phyloP scores from a whole-genome alignment of 2,113 vertebrate genomes.

The Saccopteryx leptura region DNA sequence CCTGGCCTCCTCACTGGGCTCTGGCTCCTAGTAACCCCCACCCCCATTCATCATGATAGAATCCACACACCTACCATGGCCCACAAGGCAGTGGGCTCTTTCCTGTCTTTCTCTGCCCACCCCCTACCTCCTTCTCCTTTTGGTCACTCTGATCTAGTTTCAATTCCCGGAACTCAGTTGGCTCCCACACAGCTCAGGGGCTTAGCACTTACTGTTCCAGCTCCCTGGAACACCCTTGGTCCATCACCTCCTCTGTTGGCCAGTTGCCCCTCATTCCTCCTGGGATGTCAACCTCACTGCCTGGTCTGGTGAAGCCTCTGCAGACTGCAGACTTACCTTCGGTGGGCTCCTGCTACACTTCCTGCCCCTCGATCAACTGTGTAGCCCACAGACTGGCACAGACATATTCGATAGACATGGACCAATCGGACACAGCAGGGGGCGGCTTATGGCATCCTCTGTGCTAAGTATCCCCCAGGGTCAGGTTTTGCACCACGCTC shows the following conservation, averaged over 20 bases:
- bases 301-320: not conserved
- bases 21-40: fast-evolving
- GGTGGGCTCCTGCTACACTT: not conserved
- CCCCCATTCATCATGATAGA: not conserved
- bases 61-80: not conserved
- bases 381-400: not conserved
- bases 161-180: constrained; percentile 33
- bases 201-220: not conserved
- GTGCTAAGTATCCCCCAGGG: not conserved
- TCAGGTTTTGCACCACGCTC: not conserved
- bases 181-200: not conserved
- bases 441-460: not conserved
- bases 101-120: not conserved
- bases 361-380: not conserved
- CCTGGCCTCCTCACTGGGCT: not conserved
- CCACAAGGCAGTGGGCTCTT: not conserved
- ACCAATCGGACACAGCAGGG: not conserved
- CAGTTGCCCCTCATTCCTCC: not conserved
- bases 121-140: not conserved
- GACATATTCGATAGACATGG: not conserved
- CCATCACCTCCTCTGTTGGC: not conserved
- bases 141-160: not conserved
- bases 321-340: not conserved
- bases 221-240: not conserved
- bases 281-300: not conserved